Base-by-base conservation (phyloP, 2,888 invertebrate genomes). In the Cheilosia pagana region DNA sequence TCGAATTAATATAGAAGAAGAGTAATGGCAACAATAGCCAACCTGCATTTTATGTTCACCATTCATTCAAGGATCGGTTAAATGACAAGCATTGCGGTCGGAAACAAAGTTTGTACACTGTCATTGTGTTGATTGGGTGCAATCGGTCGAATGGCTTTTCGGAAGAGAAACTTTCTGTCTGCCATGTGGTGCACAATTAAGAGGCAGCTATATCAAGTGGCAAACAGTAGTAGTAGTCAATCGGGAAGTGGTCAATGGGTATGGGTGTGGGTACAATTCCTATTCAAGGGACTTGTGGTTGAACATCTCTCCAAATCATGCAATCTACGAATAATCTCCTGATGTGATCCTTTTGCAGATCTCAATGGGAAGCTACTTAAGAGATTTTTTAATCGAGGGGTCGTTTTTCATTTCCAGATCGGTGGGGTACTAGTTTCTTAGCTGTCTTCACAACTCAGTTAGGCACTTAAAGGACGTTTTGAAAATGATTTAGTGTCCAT, bases 11-110 rank as follows among this genome's bases (percentile, higher is more conserved):
- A 52, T 82, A 52, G 23, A 39, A 83, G 14, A 31, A 35, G 65
- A 67, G 35, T 78, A 52, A 53, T 70, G 59, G 52, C 2, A 70
- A 83, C 74, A 78, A 83, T 83, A 57, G 68, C 62, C 74, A 78
- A 83, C 83, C 83, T 83, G 83, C 83, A 83, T 83, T 83, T 83
- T 83, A 83, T 83, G 78, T 78, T 31, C 68, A 63, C 74, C 78
- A 79, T 78, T 74, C 83, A 74, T 70, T 65, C 23, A 31, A 59
- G 62, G 72, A 78, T 83, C 63, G 78, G 74, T 78, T 83, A 78
- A 78, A 83, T 83, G 78, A 70, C 78, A 83, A 75, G 74, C 70
- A 74, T n/a, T 83, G 82, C 68, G 78, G 82, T 63, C 52, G 67
- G 72, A 65, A 78, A 74, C 70, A 83, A 83, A 83, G 62, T 83